phyloP scores from a whole-genome alignment of 2,888 invertebrate genomes.

The Rosalia funebris region DNA sequence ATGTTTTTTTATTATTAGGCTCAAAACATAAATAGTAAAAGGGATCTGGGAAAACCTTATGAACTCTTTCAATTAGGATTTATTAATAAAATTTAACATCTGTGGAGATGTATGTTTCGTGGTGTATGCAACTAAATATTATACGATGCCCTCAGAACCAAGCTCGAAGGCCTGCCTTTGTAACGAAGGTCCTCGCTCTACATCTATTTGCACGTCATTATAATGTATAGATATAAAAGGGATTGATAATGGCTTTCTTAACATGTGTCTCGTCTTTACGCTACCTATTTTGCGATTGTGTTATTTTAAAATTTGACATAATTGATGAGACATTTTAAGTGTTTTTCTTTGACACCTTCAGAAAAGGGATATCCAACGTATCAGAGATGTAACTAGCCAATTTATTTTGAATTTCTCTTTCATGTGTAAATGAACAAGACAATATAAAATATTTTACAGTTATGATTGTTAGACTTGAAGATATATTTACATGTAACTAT shows the following conservation, averaged over 20 bases:
- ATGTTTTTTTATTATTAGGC: no score
- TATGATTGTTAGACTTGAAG: no score
- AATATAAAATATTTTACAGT: no score
- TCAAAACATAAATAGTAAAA: no score
- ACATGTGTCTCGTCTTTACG: slow-evolving; percentile 24
- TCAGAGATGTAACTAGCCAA: slow-evolving; percentile 12
- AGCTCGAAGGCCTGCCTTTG: slow-evolving; percentile 12
- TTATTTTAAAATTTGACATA: slow-evolving; percentile 38
- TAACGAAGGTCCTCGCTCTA: slow-evolving; percentile 8
- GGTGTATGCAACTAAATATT: no score
- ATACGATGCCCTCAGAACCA: no score
- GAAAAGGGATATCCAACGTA: slow-evolving; percentile 21
- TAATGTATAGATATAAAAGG: slow-evolving; percentile 41
- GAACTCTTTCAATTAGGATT: no score
- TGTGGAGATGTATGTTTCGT: no score
- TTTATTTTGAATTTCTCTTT: slow-evolving; percentile 15
- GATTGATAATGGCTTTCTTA: slow-evolving; percentile 39
- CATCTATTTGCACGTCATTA: slow-evolving; percentile 46
- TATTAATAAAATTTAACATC: no score
- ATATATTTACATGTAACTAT: no score
- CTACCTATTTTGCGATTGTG: slow-evolving; percentile 29
- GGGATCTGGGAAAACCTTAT: no score
- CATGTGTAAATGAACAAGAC: neutral
- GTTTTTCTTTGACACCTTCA: slow-evolving; percentile 36
- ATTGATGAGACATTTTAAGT: slow-evolving; percentile 39